A percentile compares a stretch with the other conserved stretches of the same genome.
Conservation (phyloP, 2,113 vertebrate species). For the Lucifuga dentata region DNA sequence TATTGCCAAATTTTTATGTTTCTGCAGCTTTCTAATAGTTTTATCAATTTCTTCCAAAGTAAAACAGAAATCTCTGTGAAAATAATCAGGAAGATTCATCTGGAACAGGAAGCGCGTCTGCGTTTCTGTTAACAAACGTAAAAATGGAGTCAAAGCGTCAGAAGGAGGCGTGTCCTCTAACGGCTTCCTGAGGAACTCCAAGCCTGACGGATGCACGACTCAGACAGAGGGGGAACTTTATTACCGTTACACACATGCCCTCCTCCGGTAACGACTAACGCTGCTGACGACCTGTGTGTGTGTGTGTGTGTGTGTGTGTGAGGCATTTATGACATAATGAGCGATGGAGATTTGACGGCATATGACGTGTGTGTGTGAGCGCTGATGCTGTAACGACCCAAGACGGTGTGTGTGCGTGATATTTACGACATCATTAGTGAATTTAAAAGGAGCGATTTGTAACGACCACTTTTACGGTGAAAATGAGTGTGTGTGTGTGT, state of each 20-base stretch:
- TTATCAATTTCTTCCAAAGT: too few relatives aligned
- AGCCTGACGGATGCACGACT: constrained; percentile 30
- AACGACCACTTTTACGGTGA: background rate
- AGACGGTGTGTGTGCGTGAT: constrained; percentile 11
- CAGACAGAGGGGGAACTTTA: constrained; percentile 21
- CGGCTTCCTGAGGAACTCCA: constrained; percentile 28
- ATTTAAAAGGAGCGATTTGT: constrained; percentile 28
- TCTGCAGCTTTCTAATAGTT: too few relatives aligned
- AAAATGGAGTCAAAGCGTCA: too few relatives aligned
- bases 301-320: background rate
- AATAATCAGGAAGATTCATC: too few relatives aligned
- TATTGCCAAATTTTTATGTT: too few relatives aligned
- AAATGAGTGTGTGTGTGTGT: background rate
- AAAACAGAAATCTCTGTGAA: too few relatives aligned
- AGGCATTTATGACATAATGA: constrained; percentile 52
- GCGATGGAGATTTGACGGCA: constrained; percentile 13
- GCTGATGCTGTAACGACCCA: constrained; percentile 2
- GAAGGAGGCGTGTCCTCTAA: constrained; percentile 38
- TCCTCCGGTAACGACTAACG: constrained; percentile 51
- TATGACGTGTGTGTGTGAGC: constrained; percentile 13
- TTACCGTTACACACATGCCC: constrained; percentile 16
- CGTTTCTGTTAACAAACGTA: background rate
- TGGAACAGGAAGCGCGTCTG: too few relatives aligned
- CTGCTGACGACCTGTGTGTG: constrained; percentile 24
- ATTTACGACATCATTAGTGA: constrained; percentile 34